Evolutionary conservation across 35 echinoderm and acorn worm genomes (phyloP).

Genomic region (Lytechinus variegatus): DNA sequence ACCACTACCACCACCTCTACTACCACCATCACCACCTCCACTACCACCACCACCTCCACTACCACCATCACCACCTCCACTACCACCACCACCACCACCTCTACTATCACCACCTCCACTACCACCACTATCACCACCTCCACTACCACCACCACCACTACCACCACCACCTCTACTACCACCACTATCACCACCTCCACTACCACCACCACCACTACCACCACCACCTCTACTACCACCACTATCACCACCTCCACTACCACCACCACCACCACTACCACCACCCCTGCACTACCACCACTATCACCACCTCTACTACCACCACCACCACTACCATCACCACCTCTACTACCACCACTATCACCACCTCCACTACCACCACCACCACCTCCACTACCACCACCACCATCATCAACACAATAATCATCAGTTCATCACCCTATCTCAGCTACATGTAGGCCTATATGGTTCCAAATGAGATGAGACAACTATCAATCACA

Average conservation of each 20-base stretch:
- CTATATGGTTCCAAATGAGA: not conserved
- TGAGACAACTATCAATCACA: not conserved
- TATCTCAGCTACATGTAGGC: too few species aligned
- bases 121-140: not conserved
- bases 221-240: not conserved
- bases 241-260: too few species aligned
- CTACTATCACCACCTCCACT: not conserved
- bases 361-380: not conserved
- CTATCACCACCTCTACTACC: too few species aligned
- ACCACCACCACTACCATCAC: not conserved
- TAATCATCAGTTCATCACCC: too few species aligned
- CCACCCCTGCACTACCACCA: not conserved
- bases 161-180: not conserved
- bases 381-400: not conserved
- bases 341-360: not conserved
- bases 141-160: not conserved
- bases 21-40: not conserved
- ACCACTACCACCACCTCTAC: not conserved
- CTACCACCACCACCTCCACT: not conserved
- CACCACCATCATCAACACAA: not conserved
- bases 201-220: not conserved
- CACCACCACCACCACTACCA: not conserved
- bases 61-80: too few species aligned
- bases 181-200: too few species aligned
- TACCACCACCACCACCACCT: not conserved